These are phyloP conservation scores for Drosophila basisetae DNA, from an alignment of 2,888 invertebrate species.

Conservation along the genomic window DNA sequence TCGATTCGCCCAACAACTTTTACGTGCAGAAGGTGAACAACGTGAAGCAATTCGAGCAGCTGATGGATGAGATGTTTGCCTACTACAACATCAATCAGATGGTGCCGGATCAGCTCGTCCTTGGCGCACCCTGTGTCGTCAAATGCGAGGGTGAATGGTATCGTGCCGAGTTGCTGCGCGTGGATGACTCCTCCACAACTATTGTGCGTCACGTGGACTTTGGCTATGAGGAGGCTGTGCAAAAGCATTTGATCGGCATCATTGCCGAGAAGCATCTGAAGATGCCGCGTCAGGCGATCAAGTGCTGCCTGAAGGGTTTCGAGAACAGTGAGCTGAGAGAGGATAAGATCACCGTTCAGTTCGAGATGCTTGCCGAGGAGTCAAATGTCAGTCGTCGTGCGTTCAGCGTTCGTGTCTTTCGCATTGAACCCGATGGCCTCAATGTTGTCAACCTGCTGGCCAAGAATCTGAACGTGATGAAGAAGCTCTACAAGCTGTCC, in stretches of 20 bases:
- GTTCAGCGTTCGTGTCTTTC: slow-evolving; percentile 84
- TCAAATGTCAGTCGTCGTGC: slow-evolving; percentile 82
- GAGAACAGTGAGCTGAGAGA: slow-evolving; percentile 83
- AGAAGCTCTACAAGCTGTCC: slow-evolving; percentile 86
- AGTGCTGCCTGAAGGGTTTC: slow-evolving; percentile 90
- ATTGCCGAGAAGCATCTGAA: slow-evolving; percentile 89
- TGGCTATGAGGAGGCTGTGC: slow-evolving; percentile 95
- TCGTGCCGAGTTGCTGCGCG: slow-evolving; percentile 91
- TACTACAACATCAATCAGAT: slow-evolving; percentile 87
- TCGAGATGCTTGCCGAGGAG: slow-evolving; percentile 90
- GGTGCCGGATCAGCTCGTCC: slow-evolving; percentile 85
- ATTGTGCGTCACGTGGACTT: slow-evolving; percentile 96
- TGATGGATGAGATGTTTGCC: slow-evolving; percentile 89
- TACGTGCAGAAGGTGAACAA: slow-evolving; percentile 90
- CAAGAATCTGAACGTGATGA: slow-evolving; percentile 87
- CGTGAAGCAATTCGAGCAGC: slow-evolving; percentile 87
- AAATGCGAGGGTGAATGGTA: slow-evolving; percentile 95
- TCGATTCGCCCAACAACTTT: slow-evolving; percentile 89
- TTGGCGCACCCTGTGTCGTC: slow-evolving; percentile 91
- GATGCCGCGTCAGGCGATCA: slow-evolving; percentile 91
- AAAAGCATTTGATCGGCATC: slow-evolving; percentile 87
- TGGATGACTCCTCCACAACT: slow-evolving; percentile 87
- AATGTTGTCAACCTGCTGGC: slow-evolving; percentile 82
- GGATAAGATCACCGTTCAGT: slow-evolving; percentile 84
- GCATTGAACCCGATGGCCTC: slow-evolving; percentile 85